Percentiles rank a stretch among this genome's conserved stretches.
Evolutionary conservation across 2,888 invertebrate species (phyloP).

Genomic region (Epinotia bilunana): DNA sequence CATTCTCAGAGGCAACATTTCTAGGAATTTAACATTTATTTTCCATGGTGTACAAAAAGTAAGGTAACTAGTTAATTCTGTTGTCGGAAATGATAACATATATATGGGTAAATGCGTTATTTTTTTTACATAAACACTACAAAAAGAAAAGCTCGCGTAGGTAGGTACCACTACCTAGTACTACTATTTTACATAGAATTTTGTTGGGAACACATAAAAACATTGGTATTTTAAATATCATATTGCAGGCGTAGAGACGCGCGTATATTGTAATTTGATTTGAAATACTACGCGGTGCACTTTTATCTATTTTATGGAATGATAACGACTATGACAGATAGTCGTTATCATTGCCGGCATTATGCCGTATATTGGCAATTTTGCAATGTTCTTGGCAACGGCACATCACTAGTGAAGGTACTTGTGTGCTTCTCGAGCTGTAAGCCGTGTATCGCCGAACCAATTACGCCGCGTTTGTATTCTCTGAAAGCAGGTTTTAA

Average conservation of each 20-base stretch:
- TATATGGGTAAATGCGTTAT: no score
- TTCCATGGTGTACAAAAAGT: no score
- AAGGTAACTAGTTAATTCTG: no score
- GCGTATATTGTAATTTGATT: no score
- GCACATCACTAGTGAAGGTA: background rate
- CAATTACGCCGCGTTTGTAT: constrained; percentile 37
- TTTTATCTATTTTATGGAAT: background rate
- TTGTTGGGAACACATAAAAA: no score
- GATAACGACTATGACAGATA: background rate
- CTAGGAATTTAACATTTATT: background rate
- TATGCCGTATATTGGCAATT: background rate
- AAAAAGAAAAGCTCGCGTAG: no score
- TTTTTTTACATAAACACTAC: no score
- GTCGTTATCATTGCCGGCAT: background rate
- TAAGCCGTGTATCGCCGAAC: constrained; percentile 31
- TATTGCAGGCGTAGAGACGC: no score
- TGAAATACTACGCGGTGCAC: background rate
- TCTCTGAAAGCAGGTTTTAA: constrained; percentile 27
- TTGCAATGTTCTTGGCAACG: background rate
- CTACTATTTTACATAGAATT: no score
- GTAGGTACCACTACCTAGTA: no score
- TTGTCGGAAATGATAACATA: no score
- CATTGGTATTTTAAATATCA: no score
- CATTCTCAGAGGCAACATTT: background rate
- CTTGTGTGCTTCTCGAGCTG: constrained; percentile 19